Evolutionary conservation across 2,113 vertebrate genomes (phyloP).

Genomic region (Mixornis gularis): DNA sequence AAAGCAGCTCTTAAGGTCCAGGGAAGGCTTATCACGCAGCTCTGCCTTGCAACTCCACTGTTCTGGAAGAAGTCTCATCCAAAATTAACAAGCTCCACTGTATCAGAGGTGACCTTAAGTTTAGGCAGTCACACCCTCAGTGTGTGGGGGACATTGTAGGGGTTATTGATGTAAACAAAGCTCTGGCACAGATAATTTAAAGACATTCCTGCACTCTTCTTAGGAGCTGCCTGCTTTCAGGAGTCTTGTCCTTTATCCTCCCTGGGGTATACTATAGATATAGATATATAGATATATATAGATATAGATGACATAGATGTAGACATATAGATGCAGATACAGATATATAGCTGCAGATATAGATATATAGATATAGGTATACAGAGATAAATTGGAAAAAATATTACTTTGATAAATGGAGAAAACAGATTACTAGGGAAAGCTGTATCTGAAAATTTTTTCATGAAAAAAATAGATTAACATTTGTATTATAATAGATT

Average conservation of each 20-base stretch:
- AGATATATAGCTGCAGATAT: too few relatives aligned
- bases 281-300: not conserved
- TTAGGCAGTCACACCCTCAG: not conserved
- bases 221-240: not conserved
- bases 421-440: not conserved
- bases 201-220: not conserved
- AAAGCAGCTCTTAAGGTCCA: not conserved
- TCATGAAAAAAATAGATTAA: not conserved
- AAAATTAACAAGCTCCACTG: not conserved
- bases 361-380: not conserved
- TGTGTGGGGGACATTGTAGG: not conserved
- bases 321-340: too few relatives aligned
- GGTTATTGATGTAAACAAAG: not conserved
- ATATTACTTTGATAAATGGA: not conserved
- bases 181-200: not conserved
- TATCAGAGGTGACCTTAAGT: not conserved
- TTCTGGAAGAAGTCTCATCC: not conserved
- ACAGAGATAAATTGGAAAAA: not conserved
- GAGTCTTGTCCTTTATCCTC: rapidly evolving
- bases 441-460: not conserved
- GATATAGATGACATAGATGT: too few relatives aligned
- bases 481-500: not conserved
- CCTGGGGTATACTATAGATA: not conserved
- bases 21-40: not conserved
- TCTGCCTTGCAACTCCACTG: not conserved